Conservation (phyloP, 1,140 invertebrate species). For the Charaxes varanes region DNA sequence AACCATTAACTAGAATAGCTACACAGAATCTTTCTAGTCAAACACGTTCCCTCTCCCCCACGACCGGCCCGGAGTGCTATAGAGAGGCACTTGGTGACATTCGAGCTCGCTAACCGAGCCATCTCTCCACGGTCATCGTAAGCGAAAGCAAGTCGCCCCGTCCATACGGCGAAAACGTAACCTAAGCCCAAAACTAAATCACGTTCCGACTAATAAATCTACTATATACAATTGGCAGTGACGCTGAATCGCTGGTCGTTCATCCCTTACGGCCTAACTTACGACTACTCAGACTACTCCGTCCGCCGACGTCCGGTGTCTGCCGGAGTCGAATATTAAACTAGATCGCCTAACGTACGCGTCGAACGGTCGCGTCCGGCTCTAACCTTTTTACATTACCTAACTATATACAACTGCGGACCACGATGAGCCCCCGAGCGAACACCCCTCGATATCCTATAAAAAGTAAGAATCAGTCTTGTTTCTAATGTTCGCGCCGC, state of each 20-base stretch:
- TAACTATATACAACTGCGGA: constrained; percentile 49
- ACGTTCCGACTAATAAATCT: constrained; percentile 20
- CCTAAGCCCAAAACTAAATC: constrained; percentile 29
- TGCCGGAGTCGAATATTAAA: constrained; percentile 22
- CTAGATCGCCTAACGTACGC: constrained; percentile 33
- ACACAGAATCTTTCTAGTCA: no score
- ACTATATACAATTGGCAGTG: constrained; percentile 66
- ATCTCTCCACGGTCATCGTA: constrained; percentile 22
- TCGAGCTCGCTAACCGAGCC: constrained; percentile 15
- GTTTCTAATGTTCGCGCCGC: constrained; percentile 38
- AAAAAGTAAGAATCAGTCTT: constrained; percentile 69
- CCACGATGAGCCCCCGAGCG: constrained; percentile 24
- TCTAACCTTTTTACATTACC: constrained; percentile 40
- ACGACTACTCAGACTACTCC: constrained; percentile 52
- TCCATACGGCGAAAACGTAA: constrained; percentile 17
- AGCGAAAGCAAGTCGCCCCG: constrained; percentile 29
- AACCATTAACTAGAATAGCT: no score
- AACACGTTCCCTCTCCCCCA: not conserved
- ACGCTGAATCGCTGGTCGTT: constrained; percentile 59
- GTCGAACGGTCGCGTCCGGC: constrained; percentile 10
- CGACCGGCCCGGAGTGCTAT: constrained; percentile 1
- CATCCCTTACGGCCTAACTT: constrained; percentile 38
- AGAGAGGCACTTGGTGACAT: constrained; percentile 53
- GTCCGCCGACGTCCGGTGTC: constrained; percentile 21
- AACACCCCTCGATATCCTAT: constrained; percentile 45